Conservation (phyloP, 2,113 vertebrate genomes). For the Amphiprion ocellaris region DNA sequence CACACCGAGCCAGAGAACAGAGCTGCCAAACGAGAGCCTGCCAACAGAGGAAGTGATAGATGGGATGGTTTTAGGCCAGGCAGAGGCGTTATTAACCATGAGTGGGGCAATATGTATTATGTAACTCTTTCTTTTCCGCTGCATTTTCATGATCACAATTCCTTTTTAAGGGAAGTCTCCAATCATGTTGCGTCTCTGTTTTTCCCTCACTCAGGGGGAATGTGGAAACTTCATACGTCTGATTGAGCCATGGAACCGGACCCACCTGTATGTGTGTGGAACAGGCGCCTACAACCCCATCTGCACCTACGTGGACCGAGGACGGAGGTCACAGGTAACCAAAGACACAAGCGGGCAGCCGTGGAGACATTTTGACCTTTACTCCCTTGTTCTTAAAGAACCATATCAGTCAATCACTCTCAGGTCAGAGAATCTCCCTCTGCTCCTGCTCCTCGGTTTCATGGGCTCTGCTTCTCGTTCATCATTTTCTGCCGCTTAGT, state of each 20-base stretch:
- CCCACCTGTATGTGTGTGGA: constrained; percentile 97
- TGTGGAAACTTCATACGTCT: constrained; percentile 98
- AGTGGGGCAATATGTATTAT: constrained; percentile 51
- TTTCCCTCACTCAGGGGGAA: constrained; percentile 88
- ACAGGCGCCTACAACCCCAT: constrained; percentile 98
- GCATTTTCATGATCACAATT: constrained; percentile 13
- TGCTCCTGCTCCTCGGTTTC: constrained; percentile 50
- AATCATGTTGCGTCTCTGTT: constrained; percentile 45
- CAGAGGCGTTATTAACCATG: constrained; percentile 58
- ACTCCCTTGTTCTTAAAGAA: constrained; percentile 29
- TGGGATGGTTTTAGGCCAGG: constrained; percentile 46
- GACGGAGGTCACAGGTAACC: constrained; percentile 96
- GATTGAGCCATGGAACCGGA: constrained; percentile 99
- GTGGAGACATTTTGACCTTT: constrained; percentile 70
- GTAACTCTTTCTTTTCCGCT: constrained; percentile 28
- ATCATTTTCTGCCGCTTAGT: constrained; percentile 64
- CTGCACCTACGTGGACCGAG: constrained; percentile 96
- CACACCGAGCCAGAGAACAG: constrained; percentile 39
- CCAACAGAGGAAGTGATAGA: constrained; percentile 62
- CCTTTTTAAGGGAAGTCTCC: constrained; percentile 1
- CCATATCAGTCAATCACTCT: constrained; percentile 62
- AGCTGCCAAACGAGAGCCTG: constrained; percentile 58
- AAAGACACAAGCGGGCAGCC: constrained; percentile 55
- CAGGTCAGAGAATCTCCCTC: constrained; percentile 46
- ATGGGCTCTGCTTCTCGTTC: constrained; percentile 43